Conservation (phyloP, 1,140 invertebrate species). For the Prorops nasuta region DNA sequence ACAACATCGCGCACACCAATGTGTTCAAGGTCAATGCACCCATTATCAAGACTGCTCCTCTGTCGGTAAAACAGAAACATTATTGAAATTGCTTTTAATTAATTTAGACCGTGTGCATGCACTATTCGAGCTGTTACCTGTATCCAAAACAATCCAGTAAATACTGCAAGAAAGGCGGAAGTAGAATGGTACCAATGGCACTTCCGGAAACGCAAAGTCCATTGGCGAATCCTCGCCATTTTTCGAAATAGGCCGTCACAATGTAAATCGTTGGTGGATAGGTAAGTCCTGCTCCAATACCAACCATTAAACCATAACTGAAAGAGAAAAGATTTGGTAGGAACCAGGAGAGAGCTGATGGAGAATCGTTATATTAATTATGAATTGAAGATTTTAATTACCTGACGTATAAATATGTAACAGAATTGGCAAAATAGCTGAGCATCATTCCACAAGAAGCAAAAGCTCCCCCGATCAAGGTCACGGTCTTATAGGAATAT, state of each 20-base stretch:
- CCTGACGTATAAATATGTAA: slow-evolving; percentile 76
- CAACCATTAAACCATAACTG: slow-evolving; percentile 77
- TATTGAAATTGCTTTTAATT: not conserved
- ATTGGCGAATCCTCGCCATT: slow-evolving; percentile 77
- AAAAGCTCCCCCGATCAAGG: slow-evolving; percentile 77
- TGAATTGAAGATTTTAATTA: slow-evolving; percentile 42
- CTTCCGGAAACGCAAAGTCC: slow-evolving; percentile 85
- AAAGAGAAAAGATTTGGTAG: slow-evolving; percentile 28
- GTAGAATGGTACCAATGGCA: slow-evolving; percentile 76
- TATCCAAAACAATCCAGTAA: slow-evolving; percentile 73
- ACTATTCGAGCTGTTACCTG: slow-evolving; percentile 57
- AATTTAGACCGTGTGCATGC: not conserved
- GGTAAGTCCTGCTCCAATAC: slow-evolving; percentile 72
- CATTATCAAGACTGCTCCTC: slow-evolving; percentile 75
- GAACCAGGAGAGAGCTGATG: not conserved
- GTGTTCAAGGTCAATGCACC: slow-evolving; percentile 78
- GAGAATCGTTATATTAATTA: not conserved
- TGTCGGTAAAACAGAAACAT: slow-evolving; percentile 32
- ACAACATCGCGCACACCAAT: slow-evolving; percentile 74
- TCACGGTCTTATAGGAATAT: slow-evolving; percentile 86
- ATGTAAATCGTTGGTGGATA: slow-evolving; percentile 87
- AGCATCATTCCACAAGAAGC: slow-evolving; percentile 80
- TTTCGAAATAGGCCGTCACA: slow-evolving; percentile 81
- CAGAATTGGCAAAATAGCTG: slow-evolving; percentile 76
- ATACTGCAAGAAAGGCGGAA: slow-evolving; percentile 72